Evolutionary conservation across 1,140 invertebrate species (phyloP).

Genomic region (Hylyphantes graminicola): DNA sequence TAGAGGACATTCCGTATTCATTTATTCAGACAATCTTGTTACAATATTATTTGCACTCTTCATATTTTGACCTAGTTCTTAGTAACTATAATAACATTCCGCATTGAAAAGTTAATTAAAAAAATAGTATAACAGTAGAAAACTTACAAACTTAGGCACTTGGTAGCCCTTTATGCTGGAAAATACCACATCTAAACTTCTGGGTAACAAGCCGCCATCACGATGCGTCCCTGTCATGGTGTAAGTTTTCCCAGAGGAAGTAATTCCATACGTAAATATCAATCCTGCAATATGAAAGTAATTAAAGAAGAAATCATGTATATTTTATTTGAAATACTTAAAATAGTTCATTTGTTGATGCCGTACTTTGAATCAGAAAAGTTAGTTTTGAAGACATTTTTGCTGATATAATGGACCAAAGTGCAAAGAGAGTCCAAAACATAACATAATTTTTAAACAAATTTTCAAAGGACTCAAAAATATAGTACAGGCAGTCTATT

Average conservation of each 20-base stretch:
- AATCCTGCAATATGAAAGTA: constrained; percentile 69
- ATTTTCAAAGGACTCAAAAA: too few relatives aligned
- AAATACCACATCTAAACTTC: constrained; percentile 91
- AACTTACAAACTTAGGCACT: constrained; percentile 69
- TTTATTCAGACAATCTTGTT: background rate
- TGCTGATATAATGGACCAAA: too few relatives aligned
- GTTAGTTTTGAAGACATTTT: too few relatives aligned
- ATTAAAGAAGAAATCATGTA: too few relatives aligned
- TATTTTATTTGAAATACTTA: too few relatives aligned
- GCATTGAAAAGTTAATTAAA: background rate
- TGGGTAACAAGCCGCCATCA: constrained; percentile 87
- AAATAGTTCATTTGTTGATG: too few relatives aligned
- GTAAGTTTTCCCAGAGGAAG: constrained; percentile 94
- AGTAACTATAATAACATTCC: background rate
- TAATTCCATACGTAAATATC: constrained; percentile 95
- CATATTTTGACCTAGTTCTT: background rate
- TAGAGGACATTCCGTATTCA: background rate
- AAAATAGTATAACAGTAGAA: background rate
- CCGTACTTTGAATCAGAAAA: too few relatives aligned
- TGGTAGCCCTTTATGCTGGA: constrained; percentile 80
- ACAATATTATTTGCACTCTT: background rate
- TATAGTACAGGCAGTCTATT: too few relatives aligned
- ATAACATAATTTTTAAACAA: too few relatives aligned
- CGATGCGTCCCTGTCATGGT: constrained; percentile 87
- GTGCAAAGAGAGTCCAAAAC: too few relatives aligned